These are phyloP conservation scores for Dendroctonus ponderosae DNA, from an alignment of 1,140 invertebrate genomes.

Conservation along the genomic window DNA sequence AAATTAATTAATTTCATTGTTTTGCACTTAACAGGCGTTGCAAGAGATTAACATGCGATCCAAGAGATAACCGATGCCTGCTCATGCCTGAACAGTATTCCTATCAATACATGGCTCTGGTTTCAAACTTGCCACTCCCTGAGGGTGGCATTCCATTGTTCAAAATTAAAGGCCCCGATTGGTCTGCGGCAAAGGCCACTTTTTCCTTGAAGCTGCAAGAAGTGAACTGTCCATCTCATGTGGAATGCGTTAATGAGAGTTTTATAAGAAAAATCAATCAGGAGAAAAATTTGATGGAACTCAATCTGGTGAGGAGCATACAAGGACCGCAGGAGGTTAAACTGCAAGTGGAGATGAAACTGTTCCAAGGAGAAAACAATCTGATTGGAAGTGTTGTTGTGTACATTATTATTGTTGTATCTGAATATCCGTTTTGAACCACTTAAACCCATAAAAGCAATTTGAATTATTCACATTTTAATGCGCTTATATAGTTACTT, in stretches of 20 bases:
- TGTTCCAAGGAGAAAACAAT: constrained; percentile 66
- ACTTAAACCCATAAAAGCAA: too few relatives aligned
- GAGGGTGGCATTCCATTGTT: constrained; percentile 74
- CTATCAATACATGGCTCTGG: constrained; percentile 88
- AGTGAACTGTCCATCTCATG: constrained; percentile 60
- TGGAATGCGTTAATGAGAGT: constrained; percentile 61
- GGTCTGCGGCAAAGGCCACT: constrained; percentile 64
- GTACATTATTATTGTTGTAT: constrained; percentile 81
- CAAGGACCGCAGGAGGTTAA: constrained; percentile 88
- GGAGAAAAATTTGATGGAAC: constrained; percentile 55
- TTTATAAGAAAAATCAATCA: constrained; percentile 57
- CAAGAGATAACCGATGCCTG: constrained; percentile 68
- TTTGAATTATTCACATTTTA: too few relatives aligned
- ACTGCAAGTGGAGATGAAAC: constrained; percentile 81
- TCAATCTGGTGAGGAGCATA: constrained; percentile 70
- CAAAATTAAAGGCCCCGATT: constrained; percentile 78
- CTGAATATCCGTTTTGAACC: constrained; percentile 69
- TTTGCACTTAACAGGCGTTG: constrained; percentile 68
- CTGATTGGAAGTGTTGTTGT: constrained; percentile 79
- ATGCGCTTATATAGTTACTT: too few relatives aligned
- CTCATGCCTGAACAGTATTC: constrained; percentile 79
- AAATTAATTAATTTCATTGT: constrained; percentile 4
- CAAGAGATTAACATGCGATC: constrained; percentile 67
- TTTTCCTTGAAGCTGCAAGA: constrained; percentile 73
- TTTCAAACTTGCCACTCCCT: constrained; percentile 77